These are phyloP conservation scores for Torymus auratus DNA, from an alignment of 2,888 invertebrate species.

Conservation along the genomic window DNA sequence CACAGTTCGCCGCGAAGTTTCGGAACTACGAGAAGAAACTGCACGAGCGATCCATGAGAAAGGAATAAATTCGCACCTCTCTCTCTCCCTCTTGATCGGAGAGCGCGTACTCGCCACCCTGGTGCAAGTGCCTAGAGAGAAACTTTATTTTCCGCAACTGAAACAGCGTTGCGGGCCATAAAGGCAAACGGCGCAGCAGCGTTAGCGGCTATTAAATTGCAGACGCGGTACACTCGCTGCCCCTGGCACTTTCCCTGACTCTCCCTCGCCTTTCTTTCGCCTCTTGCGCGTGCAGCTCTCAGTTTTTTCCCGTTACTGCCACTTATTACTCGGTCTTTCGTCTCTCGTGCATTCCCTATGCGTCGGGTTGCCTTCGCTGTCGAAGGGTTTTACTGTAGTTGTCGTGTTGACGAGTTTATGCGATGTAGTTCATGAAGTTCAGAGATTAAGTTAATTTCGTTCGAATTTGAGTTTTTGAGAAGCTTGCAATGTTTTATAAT, in stretches of 20 bases:
- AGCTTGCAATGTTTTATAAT: too few species aligned
- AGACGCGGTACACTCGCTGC: conserved; percentile 41
- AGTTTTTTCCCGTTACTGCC: conserved; percentile 26
- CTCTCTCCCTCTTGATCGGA: neutral
- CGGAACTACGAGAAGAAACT: too few species aligned
- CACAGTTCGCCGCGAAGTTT: too few species aligned
- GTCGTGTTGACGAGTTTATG: too few species aligned
- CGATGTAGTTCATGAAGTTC: too few species aligned
- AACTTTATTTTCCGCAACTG: conserved; percentile 54
- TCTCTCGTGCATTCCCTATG: neutral
- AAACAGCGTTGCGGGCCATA: conserved; percentile 45
- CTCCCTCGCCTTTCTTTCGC: neutral
- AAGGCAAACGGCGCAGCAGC: conserved; percentile 49
- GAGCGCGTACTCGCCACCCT: too few species aligned
- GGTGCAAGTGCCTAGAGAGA: neutral
- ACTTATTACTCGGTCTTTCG: neutral
- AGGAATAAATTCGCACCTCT: conserved; percentile 41
- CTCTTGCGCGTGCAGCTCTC: neutral
- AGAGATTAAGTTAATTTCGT: too few species aligned
- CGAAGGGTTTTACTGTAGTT: neutral
- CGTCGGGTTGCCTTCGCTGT: conserved; percentile 32
- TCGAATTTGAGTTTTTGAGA: too few species aligned
- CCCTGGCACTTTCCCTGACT: conserved; percentile 40
- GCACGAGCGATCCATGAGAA: conserved; percentile 15
- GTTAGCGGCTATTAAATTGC: conserved; percentile 51